Percentiles rank a stretch among this genome's conserved stretches.
Evolutionary conservation across 2,888 invertebrate genomes (phyloP).

Genomic region (Hydriomena furcata): DNA sequence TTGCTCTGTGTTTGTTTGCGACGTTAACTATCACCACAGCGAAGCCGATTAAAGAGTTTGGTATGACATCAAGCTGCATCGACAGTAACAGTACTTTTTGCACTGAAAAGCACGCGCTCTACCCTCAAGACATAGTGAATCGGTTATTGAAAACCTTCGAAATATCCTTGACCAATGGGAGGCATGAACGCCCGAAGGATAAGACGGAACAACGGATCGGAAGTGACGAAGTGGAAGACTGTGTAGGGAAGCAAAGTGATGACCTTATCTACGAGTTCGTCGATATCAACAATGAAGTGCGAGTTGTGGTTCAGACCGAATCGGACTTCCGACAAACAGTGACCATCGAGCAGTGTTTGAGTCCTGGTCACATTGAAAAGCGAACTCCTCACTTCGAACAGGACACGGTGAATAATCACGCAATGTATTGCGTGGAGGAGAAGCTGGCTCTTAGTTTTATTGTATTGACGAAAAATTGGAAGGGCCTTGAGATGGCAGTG

Average conservation of each 20-base stretch:
- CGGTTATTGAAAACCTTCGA: not conserved
- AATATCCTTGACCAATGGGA: not conserved
- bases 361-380: constrained; percentile 4
- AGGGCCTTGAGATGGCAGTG: constrained; percentile 6
- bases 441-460: constrained; percentile 3
- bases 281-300: not conserved
- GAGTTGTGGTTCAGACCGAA: constrained; percentile 3
- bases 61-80: not conserved
- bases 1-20: not conserved
- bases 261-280: constrained; percentile 6
- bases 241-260: not conserved
- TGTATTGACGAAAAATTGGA: constrained; percentile 10
- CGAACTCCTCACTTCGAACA: not conserved
- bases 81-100: not conserved
- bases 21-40: not conserved
- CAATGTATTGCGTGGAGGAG: constrained; percentile 5
- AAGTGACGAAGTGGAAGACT: not conserved
- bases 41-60: not conserved
- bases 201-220: not conserved
- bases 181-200: not conserved
- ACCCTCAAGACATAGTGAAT: constrained; percentile 4
- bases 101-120: constrained; percentile 6
- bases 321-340: not conserved
- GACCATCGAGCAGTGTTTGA: not conserved
- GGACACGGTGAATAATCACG: not conserved